These are phyloP conservation scores for Macrophya annulata DNA, from an alignment of 2,888 invertebrate genomes.

Conservation along the genomic window DNA sequence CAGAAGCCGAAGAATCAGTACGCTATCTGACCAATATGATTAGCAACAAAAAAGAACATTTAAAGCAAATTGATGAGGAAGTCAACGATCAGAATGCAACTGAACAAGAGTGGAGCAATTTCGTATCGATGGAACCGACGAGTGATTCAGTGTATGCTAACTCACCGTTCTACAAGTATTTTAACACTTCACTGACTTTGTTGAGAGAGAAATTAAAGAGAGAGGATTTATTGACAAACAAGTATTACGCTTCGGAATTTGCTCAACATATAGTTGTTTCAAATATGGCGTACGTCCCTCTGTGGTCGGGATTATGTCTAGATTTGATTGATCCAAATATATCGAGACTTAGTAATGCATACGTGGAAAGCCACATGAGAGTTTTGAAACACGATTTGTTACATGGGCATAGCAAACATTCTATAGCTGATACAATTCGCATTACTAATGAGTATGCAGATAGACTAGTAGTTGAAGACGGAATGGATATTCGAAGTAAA, in stretches of 20 bases:
- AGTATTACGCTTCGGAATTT: neutral
- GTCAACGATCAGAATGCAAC: too few species aligned
- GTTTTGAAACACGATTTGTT: constrained; percentile 31
- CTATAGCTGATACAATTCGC: neutral
- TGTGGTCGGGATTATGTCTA: constrained; percentile 21
- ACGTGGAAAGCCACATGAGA: constrained; percentile 45
- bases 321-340: constrained; percentile 38
- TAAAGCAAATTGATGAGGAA: too few species aligned
- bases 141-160: neutral
- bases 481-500: neutral
- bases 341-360: too few species aligned
- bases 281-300: neutral
- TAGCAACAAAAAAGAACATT: neutral
- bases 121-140: too few species aligned
- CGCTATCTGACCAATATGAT: neutral
- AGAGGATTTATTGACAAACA: neutral
- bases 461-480: neutral
- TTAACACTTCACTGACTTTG: neutral
- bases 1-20: neutral
- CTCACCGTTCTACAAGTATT: constrained; percentile 13
- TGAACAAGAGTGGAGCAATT: too few species aligned
- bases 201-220: neutral
- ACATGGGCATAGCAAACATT: neutral
- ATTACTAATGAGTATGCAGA: neutral
- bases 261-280: neutral